Base-by-base conservation (phyloP, 2,888 invertebrate genomes). In the Chymomyza fuscimana region DNA sequence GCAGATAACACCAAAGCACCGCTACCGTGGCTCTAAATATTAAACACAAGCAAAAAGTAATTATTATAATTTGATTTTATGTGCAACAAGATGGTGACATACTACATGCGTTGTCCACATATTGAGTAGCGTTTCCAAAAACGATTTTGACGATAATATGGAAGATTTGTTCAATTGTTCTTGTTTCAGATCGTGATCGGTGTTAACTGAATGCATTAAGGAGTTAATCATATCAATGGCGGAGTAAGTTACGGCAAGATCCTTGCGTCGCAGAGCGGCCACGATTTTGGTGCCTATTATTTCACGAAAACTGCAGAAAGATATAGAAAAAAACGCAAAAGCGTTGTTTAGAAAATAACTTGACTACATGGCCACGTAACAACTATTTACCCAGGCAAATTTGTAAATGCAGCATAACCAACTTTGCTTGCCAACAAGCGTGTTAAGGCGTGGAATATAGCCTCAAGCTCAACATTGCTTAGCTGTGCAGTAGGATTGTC, bases 101-200 rank as follows among this genome's bases (percentile, higher is more conserved):
- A 98, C 98, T 91, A 99, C 97, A 92, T 99, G 98, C 63, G 93
- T 94, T 12, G 96, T 96, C 96, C 99, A 99, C 96, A 98, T 97
- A 82, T 97, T 96, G 32, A 99, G 94, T 74, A 99, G 93, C 76
- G 96, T 97, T 89, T 99, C 98, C 46, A 99, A 93, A 93, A 99
- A 99, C 64, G 95, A 94, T 86, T 96, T 95, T 2, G 97, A 97
- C 72, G 98, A 97, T 65, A 99, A 93, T 88, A 99, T 94, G 78
- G 98, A 97, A 70, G 97, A 96, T 93, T 99, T 99, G 93, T 99
- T 99, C 74, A 99, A 93, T 92, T 99, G 99, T 90, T 99, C 99
- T 92, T 99, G 98, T 74, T 98, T 93, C 63, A 99, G 93, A 92
- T 99, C 99, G 83, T 98, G 98, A 91, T 99, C 97, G 78, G 97